Evolutionary conservation across 2,888 invertebrate genomes (phyloP), one percentile per base, ranked within the genome.

Genomic region (Scaptomyza tumidula): DNA sequence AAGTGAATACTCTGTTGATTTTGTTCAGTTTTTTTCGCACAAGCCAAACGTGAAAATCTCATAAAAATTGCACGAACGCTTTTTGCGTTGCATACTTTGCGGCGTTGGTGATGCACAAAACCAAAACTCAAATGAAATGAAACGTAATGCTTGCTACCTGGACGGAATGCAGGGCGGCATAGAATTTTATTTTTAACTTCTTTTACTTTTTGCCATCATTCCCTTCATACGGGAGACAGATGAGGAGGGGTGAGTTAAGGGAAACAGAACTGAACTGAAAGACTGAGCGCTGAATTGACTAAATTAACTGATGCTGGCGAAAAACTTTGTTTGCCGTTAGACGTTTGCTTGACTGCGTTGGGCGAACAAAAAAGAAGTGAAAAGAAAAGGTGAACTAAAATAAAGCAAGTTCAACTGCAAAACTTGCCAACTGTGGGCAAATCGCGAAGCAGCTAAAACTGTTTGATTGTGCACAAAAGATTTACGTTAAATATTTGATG

Each of bases 401-500:
- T 62, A 49, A 56, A 62, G 57, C 75, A 43, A 61, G 55, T 43
- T 49, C 44, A 65, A 72, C 56, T 3, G 16, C 1, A 48, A 62
- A 62, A 74, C 52, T 70, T 70, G 58, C 54, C 44, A 58, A 56
- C 49, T 39, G 33, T 41, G 50, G 10, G 53, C 55, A 19, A 70
- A 61, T 68, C 56, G 45, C 44, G 45, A 57, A 61, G 64, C 70
- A 56, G 65, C 54, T 74, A 70, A 76, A 76, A 78, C 66, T 79
- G 77, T 87, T 82, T 79, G 86, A 77, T 82, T 88, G 76, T 71
- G 81, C 84, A 84, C 81, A 79, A 87, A 85, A 84, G 87, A 86
- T 74, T 89, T 85, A 68, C 88, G 70, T 73, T 86, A 85, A 86
- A 89, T 86, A 86, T 86, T 86, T 86, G 89, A 85, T 75, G 73